A percentile compares a stretch with the other conserved stretches of the same genome.
These are phyloP conservation scores for Capitulum mitella DNA, from an alignment of 2,888 invertebrate genomes.

Conservation along the genomic window DNA sequence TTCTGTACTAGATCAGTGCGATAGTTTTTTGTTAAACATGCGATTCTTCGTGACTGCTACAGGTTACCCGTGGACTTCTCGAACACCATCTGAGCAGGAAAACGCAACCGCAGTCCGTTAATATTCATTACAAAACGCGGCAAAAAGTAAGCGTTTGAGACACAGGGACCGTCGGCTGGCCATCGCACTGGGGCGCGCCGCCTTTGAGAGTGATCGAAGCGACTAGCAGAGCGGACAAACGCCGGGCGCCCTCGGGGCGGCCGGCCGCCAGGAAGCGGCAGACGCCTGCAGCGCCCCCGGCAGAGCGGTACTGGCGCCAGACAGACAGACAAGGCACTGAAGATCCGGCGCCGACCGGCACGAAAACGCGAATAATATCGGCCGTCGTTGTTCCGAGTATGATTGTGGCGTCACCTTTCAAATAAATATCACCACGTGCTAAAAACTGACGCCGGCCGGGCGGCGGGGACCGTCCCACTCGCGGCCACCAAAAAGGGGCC, in stretches of 20 bases:
- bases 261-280: no score
- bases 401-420: neutral
- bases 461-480: no score
- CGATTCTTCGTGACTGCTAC: no score
- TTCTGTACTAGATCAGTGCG: no score
- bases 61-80: no score
- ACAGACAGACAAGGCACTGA: neutral
- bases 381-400: neutral
- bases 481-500: no score
- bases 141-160: neutral
- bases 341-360: neutral
- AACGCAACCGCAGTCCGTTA: neutral
- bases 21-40: no score
- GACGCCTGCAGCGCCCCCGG: no score
- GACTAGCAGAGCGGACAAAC: neutral
- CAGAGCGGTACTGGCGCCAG: no score
- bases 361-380: neutral
- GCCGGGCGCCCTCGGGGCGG: neutral
- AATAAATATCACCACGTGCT: conserved; percentile 13
- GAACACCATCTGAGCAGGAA: no score
- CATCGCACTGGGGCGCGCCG: neutral
- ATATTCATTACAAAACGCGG: neutral
- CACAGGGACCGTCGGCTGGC: neutral
- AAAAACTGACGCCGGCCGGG: neutral
- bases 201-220: neutral